phyloP scores from a whole-genome alignment of 2,888 invertebrate species.

The Rhaphigaster nebulosa region DNA sequence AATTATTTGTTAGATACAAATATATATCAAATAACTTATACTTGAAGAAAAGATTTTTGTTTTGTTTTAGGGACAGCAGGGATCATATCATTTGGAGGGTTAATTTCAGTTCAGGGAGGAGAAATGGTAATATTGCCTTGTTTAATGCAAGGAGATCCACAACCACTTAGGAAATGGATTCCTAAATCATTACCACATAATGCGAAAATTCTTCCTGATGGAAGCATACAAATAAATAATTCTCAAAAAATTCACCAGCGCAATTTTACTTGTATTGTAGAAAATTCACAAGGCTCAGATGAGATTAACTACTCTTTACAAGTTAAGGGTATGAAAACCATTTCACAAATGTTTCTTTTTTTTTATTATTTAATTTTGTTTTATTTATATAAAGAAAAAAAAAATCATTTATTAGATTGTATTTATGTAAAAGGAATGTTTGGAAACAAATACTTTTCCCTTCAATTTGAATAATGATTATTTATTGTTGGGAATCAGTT shows the following conservation, averaged over 20 bases:
- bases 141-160: slow-evolving; percentile 72
- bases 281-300: slow-evolving; percentile 67
- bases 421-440: no score
- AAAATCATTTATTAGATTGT: no score
- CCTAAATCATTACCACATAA: slow-evolving; percentile 64
- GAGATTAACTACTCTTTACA: slow-evolving; percentile 67
- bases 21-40: no score
- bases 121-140: slow-evolving; percentile 73
- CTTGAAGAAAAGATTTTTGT: not conserved
- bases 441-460: no score
- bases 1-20: no score
- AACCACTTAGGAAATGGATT: slow-evolving; percentile 66
- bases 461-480: no score
- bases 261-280: slow-evolving; percentile 68
- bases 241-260: slow-evolving; percentile 67
- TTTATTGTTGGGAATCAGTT: no score
- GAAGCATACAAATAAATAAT: slow-evolving; percentile 65
- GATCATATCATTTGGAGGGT: slow-evolving; percentile 74
- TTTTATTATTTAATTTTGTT: no score
- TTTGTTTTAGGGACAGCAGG: slow-evolving; percentile 69
- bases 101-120: slow-evolving; percentile 72
- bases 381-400: no score
- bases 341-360: not conserved
- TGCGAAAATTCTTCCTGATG: slow-evolving; percentile 63
- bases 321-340: slow-evolving; percentile 66